Evolutionary conservation across 2,113 vertebrate species (phyloP), one percentile per base, ranked within the genome.

Genomic region (Cyprinodon tularosa): DNA sequence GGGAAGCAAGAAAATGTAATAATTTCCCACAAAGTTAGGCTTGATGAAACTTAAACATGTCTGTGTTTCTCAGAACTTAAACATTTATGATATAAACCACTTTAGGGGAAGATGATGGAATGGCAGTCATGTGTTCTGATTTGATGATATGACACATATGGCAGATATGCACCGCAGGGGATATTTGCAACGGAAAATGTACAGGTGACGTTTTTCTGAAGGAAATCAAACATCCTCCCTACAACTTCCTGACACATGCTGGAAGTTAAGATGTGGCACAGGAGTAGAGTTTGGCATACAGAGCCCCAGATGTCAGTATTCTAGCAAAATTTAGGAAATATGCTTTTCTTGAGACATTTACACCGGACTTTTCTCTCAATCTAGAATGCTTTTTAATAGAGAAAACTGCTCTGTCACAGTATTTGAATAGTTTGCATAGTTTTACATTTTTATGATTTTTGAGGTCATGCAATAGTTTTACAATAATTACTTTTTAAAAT

Each of bases 261-360:
- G 45, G 3, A 57, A 78, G 61, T 74, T 68, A 72, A 73, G 76
- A 12, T 37, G 53, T 40, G 22, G 22, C 59, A 14, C 14, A 36
- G 4, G n/a, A 71, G 48, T 71, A 14, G 4, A 53, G 68, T n/a
- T 45, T 67, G n/a, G 42, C 17, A 4, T 4, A 50, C 20, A 17
- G 29, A 74, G 63, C 53, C 53, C 72, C 64, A 45, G 37, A 48
- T 83, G 66, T 78, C 74, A 44, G 2, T 42, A 42, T 40, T 78
- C 63, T 62, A 77, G 83, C 86, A 59, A 81, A 85, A 71, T 83
- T 68, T 88, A 82, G 71, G 82, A 80, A 62, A 60, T 69, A 57
- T 20, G 3, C 20, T 0, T 10, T 57, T 9, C 69, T 72, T 74
- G 22, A 64, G 84, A 39, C 29, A 47, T 64, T n/a, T 53, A 39